Base-by-base conservation (phyloP, 2,113 vertebrate species). In the Ornithorhynchus anatinus region DNA sequence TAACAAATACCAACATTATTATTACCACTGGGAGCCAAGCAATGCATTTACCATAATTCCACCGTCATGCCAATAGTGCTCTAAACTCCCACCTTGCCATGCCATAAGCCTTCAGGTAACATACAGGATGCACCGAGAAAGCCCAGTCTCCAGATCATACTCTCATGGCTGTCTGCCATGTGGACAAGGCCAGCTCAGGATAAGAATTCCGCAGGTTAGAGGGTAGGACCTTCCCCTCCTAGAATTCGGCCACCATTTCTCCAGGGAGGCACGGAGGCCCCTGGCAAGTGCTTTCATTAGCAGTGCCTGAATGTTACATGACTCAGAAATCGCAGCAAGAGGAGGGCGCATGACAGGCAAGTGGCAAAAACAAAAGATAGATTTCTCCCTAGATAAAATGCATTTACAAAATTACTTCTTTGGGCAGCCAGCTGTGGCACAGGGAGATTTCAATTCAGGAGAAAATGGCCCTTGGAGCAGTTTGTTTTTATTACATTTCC, bases 371-470 rank as follows among this genome's bases (percentile, higher is more conserved):
- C 74, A 62, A 79, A 72, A 86, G 53, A 72, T 3, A 58, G 63
- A 83, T 48, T 61, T 12, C 42, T 76, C 3, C 37, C 19, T 66
- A 75, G 54, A 69, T 33, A 45, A 47, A 65, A 77, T 29, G 16
- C 71, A 76, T 80, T 74, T 1, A 22, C 43, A 74, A 75, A 84
- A 54, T 67, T 85, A 74, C 75, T 86, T 82, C 54, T 85, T 35
- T 69, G 61, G 47, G 69, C 69, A 79, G 77, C 35, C 62, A 74
- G 31, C 67, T 81, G 64, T 38, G 53, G 45, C 35, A 76, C 22
- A 23, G 17, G 19, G 63, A 57, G 71, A 82, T 9, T 32, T 60
- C 53, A 39, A 43, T 53, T 74, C 43, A 14, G n/a, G 64, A 52
- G 71, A 54, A 87, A 79, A 63, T 1, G 63, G 38, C 35, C 50